Evolutionary conservation across 2,797 vertebrate genomes (phyloP).

Genomic region (Rhabdophis nuchalis): DNA sequence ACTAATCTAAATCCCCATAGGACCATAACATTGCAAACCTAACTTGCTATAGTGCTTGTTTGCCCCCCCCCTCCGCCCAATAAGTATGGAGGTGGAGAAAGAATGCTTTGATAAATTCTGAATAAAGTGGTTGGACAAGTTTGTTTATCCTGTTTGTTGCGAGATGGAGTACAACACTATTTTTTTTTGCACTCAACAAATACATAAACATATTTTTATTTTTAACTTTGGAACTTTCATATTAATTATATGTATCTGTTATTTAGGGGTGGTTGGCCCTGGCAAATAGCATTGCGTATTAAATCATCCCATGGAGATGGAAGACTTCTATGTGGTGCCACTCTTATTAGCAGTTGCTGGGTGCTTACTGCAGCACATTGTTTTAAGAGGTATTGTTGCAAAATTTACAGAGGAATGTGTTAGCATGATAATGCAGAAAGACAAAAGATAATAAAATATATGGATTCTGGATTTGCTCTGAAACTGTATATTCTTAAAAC

Average conservation of each 20-base stretch:
- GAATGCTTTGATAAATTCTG: constrained; percentile 24
- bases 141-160: background rate
- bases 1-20: background rate
- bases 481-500: background rate
- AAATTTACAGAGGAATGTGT: background rate
- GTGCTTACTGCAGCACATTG: constrained; percentile 95
- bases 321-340: constrained; percentile 91
- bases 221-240: background rate
- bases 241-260: background rate
- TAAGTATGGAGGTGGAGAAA: background rate
- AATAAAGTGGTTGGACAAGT: background rate
- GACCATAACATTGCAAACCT: background rate
- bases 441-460: constrained; percentile 11
- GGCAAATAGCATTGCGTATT: constrained; percentile 92
- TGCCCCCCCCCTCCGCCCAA: fast-evolving
- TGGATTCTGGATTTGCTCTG: background rate
- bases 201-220: background rate
- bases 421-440: background rate
- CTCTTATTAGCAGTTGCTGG: constrained; percentile 95
- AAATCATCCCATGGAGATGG: constrained; percentile 87
- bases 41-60: background rate
- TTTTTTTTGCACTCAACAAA: background rate
- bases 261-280: constrained; percentile 91
- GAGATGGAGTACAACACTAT: background rate
- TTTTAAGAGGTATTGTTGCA: constrained; percentile 86